Evolutionary conservation across 2,888 invertebrate species (phyloP), one percentile per base, ranked within the genome.

Genomic region (Choristoneura rosaceana): DNA sequence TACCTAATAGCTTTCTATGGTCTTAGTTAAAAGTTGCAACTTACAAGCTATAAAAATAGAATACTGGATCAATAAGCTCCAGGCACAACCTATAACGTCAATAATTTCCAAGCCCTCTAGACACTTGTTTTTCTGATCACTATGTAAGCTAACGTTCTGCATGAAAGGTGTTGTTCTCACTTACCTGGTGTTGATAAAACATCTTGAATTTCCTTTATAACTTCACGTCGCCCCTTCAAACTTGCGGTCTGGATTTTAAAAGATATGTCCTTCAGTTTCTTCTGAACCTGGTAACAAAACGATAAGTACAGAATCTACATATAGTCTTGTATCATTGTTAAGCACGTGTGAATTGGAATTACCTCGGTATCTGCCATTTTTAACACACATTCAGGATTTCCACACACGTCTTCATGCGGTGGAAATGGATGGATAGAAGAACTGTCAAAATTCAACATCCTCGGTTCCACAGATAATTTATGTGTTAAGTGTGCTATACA

Each of bases 141-240:
- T 15, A 14, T 43, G 50, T 34, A 33, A 33, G 34, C 50, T n/a
- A 38, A 50, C 59, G 17, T 61, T 45, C 4, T 43, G 43, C 43
- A 25, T 66, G 52, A 3, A 15, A 47, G 33, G 25, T 25, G 38
- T 14, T 38, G 43, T 33, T 52, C 45, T 47, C 8, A 76, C 76
- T 90, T 93, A 98, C 98, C 97, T 91, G 96, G 95, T 87, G 96
- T 96, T 83, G 95, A 94, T 86, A 97, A 94, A 87, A 97, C 96
- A 88, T 95, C 93, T 83, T 95, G 95, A 87, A 97, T 96, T 93
- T 96, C 95, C 81, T 95, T 90, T 76, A 97, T 92, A 82, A 96
- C 95, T 86, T 95, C 93, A 85, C 95, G 95, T 84, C 97, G 95
- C 84, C 96, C 96, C 84, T 95, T 96, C 85, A 96, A 92, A 90